Base-by-base conservation (phyloP, 2,113 vertebrate species). In the Triplophysa rosa region DNA sequence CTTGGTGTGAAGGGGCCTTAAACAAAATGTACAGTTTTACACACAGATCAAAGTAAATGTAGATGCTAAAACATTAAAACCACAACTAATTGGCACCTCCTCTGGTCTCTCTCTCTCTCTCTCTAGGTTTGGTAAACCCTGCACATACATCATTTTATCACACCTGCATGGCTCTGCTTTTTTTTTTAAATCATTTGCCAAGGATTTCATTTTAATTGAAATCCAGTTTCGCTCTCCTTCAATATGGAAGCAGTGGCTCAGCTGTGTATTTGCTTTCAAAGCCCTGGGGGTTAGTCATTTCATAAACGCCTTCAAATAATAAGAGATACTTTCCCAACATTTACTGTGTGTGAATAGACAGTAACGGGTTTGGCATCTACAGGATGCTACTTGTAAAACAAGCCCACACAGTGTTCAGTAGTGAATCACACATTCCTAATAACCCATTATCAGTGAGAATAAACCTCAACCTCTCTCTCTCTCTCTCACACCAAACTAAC, bases 371-470 rank as follows among this genome's bases (percentile, higher is more conserved):
- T 8, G 58, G 47, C 59, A 72, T 80, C 42, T 24, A 45, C 45
- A 80, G 68, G 68, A 66, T 26, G 21, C 26, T 73, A 45, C 59
- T 58, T 47, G 26, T 80, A 23, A 64, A 80, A 63, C 71, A 74
- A 80, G 68, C 61, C 67, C n/a, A n/a, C 23, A 11, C 67, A 79
- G 59, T 10, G 16, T n/a, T n/a, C 68, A 66, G 33, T 13, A 65
- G 14, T 80, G 78, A 79, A 72, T 80, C 78, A 80, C 47, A 42
- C 68, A 72, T 80, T 80, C 68, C 47, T 66, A 24, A 33, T 40
- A 21, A 14, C n/a, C 11, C 26, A 56, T 29, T 26, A 80, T 74
- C 58, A 19, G 58, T 63, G 37, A 62, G 71, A 62, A 29, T 62
- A 42, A 74, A 42, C n/a, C 71, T 54, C 45, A 1, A 26, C 12